A percentile compares a stretch with the other conserved stretches of the same genome.
These are phyloP conservation scores for Syritta pipiens DNA, from an alignment of 2,888 invertebrate genomes.

Conservation along the genomic window DNA sequence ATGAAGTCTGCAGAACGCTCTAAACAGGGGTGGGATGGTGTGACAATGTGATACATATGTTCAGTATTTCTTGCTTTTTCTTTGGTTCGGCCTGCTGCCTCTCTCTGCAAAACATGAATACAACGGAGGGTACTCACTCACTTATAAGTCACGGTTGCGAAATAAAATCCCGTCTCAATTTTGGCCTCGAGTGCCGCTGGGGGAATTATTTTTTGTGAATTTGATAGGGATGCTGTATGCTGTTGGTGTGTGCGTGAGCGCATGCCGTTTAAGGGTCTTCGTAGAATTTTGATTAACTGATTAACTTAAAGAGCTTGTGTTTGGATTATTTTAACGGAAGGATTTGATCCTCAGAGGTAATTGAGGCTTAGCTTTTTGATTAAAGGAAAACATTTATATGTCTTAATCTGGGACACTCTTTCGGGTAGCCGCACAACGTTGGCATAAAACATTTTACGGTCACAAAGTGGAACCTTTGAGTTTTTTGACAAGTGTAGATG, in stretches of 20 bases:
- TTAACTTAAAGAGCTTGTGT: constrained; percentile 13
- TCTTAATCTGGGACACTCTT: no score
- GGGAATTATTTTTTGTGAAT: background rate
- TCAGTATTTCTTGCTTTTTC: constrained; percentile 30
- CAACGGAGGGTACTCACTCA: constrained; percentile 6
- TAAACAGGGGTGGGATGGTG: background rate
- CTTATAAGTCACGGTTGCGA: constrained; percentile 20
- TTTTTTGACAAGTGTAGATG: no score
- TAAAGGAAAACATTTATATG: no score
- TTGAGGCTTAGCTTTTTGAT: no score
- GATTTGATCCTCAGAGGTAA: background rate
- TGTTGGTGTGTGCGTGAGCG: constrained; percentile 1
- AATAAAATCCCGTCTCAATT: constrained; percentile 38
- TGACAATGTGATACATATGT: constrained; percentile 39
- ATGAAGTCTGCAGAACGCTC: constrained; percentile 44
- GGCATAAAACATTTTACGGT: no score
- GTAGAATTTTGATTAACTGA: constrained; percentile 46
- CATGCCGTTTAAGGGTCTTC: background rate
- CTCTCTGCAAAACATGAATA: no score
- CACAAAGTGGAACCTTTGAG: no score
- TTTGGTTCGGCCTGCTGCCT: background rate
- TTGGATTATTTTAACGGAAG: background rate
- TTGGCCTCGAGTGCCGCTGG: background rate
- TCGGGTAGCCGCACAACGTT: no score
- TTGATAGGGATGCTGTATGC: background rate